phyloP scores from a whole-genome alignment of 2,113 vertebrate species.

The Nothocercus nigrocapillus region DNA sequence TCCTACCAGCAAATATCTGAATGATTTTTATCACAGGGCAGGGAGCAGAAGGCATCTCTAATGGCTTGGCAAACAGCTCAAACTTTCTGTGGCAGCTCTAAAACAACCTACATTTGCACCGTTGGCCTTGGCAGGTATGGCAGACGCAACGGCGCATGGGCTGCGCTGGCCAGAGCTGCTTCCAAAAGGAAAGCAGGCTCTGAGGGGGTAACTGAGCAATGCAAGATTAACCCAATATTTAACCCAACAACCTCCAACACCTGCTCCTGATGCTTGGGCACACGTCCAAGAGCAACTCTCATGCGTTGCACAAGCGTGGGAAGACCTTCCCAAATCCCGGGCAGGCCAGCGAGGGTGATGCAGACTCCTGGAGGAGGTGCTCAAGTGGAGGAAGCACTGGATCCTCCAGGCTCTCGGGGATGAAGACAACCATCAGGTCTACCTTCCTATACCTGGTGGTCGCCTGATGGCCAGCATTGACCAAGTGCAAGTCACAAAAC shows the following conservation, averaged over 20 bases:
- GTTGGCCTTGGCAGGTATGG: not conserved
- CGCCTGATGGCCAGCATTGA: not conserved
- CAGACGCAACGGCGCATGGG: not conserved
- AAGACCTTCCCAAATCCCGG: not conserved
- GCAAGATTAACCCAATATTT: not conserved
- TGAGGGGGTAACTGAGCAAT: not conserved
- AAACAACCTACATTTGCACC: not conserved
- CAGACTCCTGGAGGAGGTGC: too few relatives aligned
- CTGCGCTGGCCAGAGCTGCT: not conserved
- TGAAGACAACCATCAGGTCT: not conserved
- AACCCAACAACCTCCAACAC: not conserved
- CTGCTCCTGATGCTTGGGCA: not conserved
- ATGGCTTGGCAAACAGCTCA: not conserved
- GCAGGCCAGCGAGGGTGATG: too few relatives aligned
- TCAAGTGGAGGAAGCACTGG: too few relatives aligned
- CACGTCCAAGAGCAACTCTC: not conserved
- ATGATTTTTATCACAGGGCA: too few relatives aligned
- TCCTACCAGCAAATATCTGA: not conserved
- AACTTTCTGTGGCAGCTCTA: not conserved
- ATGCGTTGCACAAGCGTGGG: not conserved
- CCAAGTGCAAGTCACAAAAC: fast-evolving
- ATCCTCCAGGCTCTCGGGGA: fast-evolving
- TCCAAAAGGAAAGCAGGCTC: not conserved
- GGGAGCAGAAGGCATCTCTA: not conserved
- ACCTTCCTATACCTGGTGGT: not conserved